These are phyloP conservation scores for Novumbra hubbsi DNA, from an alignment of 2,797 vertebrate genomes.

Conservation along the genomic window DNA sequence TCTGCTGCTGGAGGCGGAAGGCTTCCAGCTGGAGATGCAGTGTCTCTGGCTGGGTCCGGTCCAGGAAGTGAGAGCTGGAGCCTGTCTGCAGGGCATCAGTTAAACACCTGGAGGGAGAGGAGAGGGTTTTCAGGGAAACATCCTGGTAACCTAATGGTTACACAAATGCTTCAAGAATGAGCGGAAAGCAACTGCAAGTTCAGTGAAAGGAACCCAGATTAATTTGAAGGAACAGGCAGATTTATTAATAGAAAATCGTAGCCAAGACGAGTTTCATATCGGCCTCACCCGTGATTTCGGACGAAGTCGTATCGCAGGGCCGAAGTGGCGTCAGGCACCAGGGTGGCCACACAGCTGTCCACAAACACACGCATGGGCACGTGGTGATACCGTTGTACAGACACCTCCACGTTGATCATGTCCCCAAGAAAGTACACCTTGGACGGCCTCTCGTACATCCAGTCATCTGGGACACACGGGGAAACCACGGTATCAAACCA, in stretches of 20 bases:
- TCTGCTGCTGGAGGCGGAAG: slow-evolving; percentile 20
- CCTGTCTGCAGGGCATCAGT: slow-evolving; percentile 22
- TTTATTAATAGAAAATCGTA: no score
- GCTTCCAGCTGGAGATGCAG: slow-evolving; percentile 22
- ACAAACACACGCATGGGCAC: slow-evolving; percentile 30
- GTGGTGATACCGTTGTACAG: slow-evolving; percentile 20
- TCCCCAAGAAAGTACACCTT: slow-evolving; percentile 28
- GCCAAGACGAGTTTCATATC: not conserved
- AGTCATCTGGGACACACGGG: slow-evolving; percentile 5
- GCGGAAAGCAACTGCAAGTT: not conserved
- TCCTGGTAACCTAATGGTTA: not conserved
- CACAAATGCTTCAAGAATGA: not conserved
- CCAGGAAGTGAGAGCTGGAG: slow-evolving; percentile 23
- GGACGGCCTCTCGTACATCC: slow-evolving; percentile 18
- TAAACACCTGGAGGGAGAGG: slow-evolving; percentile 21
- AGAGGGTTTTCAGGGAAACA: not conserved
- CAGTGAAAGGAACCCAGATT: not conserved
- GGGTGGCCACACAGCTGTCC: slow-evolving; percentile 34
- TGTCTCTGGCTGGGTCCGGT: slow-evolving; percentile 14
- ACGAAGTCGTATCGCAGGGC: not conserved
- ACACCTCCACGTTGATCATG: slow-evolving; percentile 21
- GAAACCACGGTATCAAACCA: not conserved
- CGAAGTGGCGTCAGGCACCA: slow-evolving; percentile 5
- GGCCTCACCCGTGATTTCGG: slow-evolving; percentile 8
- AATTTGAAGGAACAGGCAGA: no score